Evolutionary conservation across 2,888 invertebrate genomes (phyloP).

Genomic region (Trichopoda pennipes): DNA sequence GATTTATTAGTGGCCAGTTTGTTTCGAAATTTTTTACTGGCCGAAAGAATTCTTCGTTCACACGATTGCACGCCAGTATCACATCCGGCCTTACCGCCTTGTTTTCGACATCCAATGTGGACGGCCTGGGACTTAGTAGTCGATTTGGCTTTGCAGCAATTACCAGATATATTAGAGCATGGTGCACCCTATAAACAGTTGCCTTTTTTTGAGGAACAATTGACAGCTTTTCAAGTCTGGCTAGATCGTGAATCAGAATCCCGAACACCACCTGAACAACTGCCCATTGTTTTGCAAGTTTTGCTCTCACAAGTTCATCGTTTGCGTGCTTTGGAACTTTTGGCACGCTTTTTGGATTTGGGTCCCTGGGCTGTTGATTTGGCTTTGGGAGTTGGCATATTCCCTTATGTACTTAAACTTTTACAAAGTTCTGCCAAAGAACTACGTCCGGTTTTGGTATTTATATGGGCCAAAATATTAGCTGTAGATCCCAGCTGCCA

Average conservation of each 20-base stretch:
- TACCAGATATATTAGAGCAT: slow-evolving; percentile 88
- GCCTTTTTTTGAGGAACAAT: slow-evolving; percentile 98
- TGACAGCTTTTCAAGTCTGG: slow-evolving; percentile 95
- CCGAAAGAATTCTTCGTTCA: slow-evolving; percentile 96
- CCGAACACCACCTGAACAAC: slow-evolving; percentile 95
- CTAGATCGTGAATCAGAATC: slow-evolving; percentile 84
- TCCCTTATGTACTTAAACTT: slow-evolving; percentile 98
- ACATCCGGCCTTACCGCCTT: slow-evolving; percentile 93
- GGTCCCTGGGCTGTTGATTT: slow-evolving; percentile 98
- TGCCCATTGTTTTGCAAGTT: slow-evolving; percentile 98
- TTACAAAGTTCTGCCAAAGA: slow-evolving; percentile 97
- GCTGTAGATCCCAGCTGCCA: slow-evolving; percentile 98
- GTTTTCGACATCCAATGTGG: slow-evolving; percentile 95
- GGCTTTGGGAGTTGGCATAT: slow-evolving; percentile 98
- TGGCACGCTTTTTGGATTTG: slow-evolving; percentile 96
- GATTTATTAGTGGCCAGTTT: slow-evolving; percentile 98
- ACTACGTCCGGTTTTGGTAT: slow-evolving; percentile 94
- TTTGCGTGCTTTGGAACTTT: slow-evolving; percentile 94
- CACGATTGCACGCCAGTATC: slow-evolving; percentile 99
- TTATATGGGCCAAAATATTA: slow-evolving; percentile 99
- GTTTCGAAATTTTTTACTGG: slow-evolving; percentile 97
- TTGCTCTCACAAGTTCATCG: slow-evolving; percentile 89
- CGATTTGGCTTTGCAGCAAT: slow-evolving; percentile 95
- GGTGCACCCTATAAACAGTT: slow-evolving; percentile 86
- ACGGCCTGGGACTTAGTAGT: slow-evolving; percentile 98